Evolutionary conservation across 2,113 vertebrate species (phyloP).

Genomic region (Athene cunicularia): DNA sequence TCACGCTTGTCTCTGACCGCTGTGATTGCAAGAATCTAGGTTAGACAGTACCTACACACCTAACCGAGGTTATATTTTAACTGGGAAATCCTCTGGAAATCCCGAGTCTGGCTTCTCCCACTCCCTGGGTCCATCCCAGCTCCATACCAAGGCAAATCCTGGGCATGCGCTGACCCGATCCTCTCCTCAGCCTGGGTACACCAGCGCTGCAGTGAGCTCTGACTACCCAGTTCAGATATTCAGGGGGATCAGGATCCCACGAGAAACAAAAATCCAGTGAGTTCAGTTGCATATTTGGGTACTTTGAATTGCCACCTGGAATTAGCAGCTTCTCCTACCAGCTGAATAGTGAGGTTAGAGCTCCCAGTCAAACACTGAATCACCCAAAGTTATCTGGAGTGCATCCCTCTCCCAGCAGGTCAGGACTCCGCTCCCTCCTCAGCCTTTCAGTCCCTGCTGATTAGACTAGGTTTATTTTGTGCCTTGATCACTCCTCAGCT

Average conservation of each 20-base stretch:
- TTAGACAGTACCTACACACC: not conserved
- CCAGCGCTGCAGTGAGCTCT: not conserved
- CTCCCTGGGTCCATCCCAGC: not conserved
- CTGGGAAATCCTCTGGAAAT: not conserved
- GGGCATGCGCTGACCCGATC: not conserved
- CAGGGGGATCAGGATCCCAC: too few species aligned
- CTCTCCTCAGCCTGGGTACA: not conserved
- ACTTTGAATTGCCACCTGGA: not conserved
- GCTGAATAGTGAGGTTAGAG: not conserved
- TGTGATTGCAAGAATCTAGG: not conserved
- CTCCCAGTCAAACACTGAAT: not conserved
- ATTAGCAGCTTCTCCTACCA: not conserved
- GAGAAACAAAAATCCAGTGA: not conserved
- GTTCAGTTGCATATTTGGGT: not conserved
- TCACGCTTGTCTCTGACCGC: not conserved
- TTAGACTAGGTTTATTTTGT: not conserved
- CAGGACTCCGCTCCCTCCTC: not conserved
- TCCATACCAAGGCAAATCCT: fast-evolving
- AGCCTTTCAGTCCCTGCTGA: not conserved
- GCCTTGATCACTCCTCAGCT: not conserved
- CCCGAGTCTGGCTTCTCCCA: not conserved
- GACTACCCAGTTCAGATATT: not conserved
- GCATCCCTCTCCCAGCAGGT: not conserved
- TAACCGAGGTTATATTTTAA: not conserved
- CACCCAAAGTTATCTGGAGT: not conserved